Percentiles rank a stretch among this genome's conserved stretches.
phyloP scores from a whole-genome alignment of 1,140 invertebrate species.

The Tetramorium simillimum region DNA sequence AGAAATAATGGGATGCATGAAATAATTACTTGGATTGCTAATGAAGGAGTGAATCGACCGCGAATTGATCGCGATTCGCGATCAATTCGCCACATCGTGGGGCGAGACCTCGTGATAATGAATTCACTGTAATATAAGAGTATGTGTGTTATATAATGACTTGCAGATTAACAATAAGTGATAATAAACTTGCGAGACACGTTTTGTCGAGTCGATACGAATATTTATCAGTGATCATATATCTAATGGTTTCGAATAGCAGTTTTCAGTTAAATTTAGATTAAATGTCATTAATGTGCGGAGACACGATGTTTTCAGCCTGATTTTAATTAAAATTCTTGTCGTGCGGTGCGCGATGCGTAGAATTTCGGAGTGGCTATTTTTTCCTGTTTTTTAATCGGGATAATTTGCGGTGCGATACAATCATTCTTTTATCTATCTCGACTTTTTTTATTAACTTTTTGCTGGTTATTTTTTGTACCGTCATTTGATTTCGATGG shows the following conservation, averaged over 20 bases:
- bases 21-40: too few relatives aligned
- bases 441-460: not conserved
- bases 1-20: too few relatives aligned
- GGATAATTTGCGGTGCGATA: not conserved
- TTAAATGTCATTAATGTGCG: not conserved
- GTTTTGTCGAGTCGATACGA: not conserved
- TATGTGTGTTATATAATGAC: too few relatives aligned
- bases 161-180: not conserved
- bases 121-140: not conserved
- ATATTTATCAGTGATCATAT: not conserved
- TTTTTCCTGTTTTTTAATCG: not conserved
- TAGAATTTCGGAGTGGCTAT: not conserved
- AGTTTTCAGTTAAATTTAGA: not conserved
- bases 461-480: not conserved
- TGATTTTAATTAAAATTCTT: conserved; percentile 8
- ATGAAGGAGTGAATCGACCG: too few relatives aligned
- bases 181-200: not conserved
- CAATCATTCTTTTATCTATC: not conserved
- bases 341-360: not conserved
- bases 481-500: not conserved
- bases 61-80: not conserved
- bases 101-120: not conserved
- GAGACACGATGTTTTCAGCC: too few relatives aligned
- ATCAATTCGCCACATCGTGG: not conserved
- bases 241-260: not conserved